Evolutionary conservation across 2,888 invertebrate species (phyloP).

Genomic region (Eupithecia vulgata): DNA sequence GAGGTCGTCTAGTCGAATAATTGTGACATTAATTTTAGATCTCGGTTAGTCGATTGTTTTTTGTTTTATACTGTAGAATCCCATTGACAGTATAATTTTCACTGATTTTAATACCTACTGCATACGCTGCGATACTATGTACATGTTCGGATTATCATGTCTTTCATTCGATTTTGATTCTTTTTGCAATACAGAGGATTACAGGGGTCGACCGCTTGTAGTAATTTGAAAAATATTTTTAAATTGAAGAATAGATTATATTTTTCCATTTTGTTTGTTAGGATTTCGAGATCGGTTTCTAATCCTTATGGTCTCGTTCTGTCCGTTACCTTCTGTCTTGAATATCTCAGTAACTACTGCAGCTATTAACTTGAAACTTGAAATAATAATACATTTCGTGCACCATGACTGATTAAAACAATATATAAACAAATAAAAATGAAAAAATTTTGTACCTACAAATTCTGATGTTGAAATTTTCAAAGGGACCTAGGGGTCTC

Average conservation of each 20-base stretch:
- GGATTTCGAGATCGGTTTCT: too few species aligned
- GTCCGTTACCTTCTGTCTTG: too few species aligned
- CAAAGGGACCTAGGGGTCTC: too few species aligned
- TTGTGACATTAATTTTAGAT: neutral
- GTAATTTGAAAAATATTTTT: conserved; percentile 33
- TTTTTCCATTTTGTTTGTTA: conserved; percentile 18
- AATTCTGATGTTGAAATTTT: too few species aligned
- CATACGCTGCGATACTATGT: conserved; percentile 10
- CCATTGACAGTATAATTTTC: neutral
- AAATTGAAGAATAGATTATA: conserved; percentile 14
- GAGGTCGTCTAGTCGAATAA: too few species aligned
- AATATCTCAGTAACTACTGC: too few species aligned
- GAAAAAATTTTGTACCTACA: too few species aligned
- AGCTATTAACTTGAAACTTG: too few species aligned
- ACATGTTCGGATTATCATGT: conserved; percentile 71
- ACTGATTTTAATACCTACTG: conserved; percentile 11
- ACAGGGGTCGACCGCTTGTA: conserved; percentile 57
- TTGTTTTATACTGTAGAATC: neutral
- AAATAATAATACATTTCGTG: too few species aligned
- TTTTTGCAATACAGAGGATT: conserved; percentile 67
- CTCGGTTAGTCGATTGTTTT: neutral
- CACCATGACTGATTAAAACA: too few species aligned
- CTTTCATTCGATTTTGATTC: conserved; percentile 69
- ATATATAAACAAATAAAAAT: too few species aligned
- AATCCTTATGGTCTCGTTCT: too few species aligned